Conservation (phyloP, 2,113 vertebrate species). For the Alexandromys fortis region DNA sequence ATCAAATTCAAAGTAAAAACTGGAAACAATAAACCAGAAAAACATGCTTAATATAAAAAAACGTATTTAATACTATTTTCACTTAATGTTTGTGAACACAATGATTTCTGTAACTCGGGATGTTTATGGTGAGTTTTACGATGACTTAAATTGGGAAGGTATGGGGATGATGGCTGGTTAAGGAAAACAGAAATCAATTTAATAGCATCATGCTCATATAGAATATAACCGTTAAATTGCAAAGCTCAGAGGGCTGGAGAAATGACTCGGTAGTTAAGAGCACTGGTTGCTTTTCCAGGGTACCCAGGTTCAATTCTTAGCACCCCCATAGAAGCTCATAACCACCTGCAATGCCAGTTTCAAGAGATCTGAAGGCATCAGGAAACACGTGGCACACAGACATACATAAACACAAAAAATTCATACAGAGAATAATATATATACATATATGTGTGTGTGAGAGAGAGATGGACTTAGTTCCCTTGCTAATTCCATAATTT, state of each 20-base stretch:
- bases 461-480: not conserved
- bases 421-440: not conserved
- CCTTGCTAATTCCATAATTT: not conserved
- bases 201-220: not conserved
- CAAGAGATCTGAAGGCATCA: not conserved
- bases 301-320: not conserved
- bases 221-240: not conserved
- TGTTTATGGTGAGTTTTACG: not conserved
- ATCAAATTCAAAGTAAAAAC: constrained; percentile 12
- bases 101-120: not conserved
- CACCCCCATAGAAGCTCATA: not conserved
- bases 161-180: not conserved
- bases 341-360: not conserved
- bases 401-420: not conserved
- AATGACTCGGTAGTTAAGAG: not conserved
- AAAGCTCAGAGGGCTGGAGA: not conserved
- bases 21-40: not conserved
- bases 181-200: not conserved
- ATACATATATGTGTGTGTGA: not conserved
- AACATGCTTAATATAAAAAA: not conserved
- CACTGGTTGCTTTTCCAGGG: not conserved
- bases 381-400: not conserved
- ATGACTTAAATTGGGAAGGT: not conserved
- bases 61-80: not conserved
- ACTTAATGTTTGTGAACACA: not conserved